These are phyloP conservation scores for Tyria jacobaeae DNA, from an alignment of 2,888 invertebrate genomes.

Conservation along the genomic window DNA sequence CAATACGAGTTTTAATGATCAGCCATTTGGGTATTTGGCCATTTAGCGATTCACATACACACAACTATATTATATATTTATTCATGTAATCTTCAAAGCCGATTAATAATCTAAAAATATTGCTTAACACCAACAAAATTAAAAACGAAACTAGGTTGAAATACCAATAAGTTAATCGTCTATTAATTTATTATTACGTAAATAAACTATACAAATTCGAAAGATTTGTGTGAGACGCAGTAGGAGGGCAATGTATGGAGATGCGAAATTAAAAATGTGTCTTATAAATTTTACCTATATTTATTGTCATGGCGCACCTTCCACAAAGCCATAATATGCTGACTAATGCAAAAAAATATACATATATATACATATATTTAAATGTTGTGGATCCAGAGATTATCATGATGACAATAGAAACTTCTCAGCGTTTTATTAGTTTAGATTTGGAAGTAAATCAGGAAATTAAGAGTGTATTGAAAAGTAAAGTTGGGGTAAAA, in stretches of 20 bases:
- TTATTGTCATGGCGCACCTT: too few species aligned
- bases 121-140: conserved; percentile 54
- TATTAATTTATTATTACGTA: conserved; percentile 63
- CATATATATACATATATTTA: too few species aligned
- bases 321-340: too few species aligned
- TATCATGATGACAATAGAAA: too few species aligned
- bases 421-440: too few species aligned
- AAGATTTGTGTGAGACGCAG: conserved; percentile 59
- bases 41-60: conserved; percentile 10
- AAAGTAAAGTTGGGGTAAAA: too few species aligned
- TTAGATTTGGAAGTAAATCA: too few species aligned
- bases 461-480: too few species aligned
- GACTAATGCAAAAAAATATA: too few species aligned
- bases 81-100: conserved; percentile 48
- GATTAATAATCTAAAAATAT: conserved; percentile 48
- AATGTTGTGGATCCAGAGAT: too few species aligned
- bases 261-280: neutral
- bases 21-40: neutral
- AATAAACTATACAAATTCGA: conserved; percentile 69
- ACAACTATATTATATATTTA: conserved; percentile 46
- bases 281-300: neutral
- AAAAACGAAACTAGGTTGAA: conserved; percentile 60
- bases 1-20: conserved; percentile 6
- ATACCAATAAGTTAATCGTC: conserved; percentile 60
- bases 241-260: conserved; percentile 46